Evolutionary conservation across 2,113 vertebrate genomes (phyloP), one percentile per base, ranked within the genome.

Genomic region (Mixornis gularis): DNA sequence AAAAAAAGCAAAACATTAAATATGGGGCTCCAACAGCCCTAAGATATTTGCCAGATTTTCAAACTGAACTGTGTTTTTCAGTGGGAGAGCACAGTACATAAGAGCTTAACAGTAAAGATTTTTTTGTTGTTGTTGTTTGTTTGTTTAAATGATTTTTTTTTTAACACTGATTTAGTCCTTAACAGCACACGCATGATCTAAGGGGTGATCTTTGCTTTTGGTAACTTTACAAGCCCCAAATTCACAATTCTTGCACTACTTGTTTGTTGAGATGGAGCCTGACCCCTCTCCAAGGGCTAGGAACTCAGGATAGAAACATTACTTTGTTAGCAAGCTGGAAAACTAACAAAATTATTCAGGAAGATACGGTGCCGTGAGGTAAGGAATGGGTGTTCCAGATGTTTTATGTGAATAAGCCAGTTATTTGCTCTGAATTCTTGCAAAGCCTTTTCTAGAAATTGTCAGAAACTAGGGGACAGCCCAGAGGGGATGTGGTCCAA

Each of bases 31-130:
- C 51, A 70, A 59, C 34, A 92, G 56, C 59, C 56, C 70, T 55
- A 59, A 93, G 63, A 44, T 69, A 66, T 87, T 94, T 95, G 87
- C 40, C 46, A 78, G 55, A 80, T 38, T 95, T 94, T 92, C 79
- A 85, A 62, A 90, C 32, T 7, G 3, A 88, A 44, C n/a, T 29
- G 20, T 71, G 34, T 65, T 91, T 89, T 94, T 58, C 65, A 43
- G 34, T 76, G 32, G 8, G 55, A 86, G 62, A 77, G 32, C 55
- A 84, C 6, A 55, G 49, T 93, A 74, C 17, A 16, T n/a, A 80
- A 85, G 9, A 43, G 9, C 17, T 64, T 59, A 63, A 77, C 4
- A 80, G 60, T 29, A 52, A 73, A 59, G 18, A 41, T 4, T 14
- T 32, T n/a, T 29, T 58, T 44, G 13, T 59, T 38, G 38, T 38